Evolutionary conservation across 1,140 invertebrate species (phyloP), one percentile per base, ranked within the genome.

Genomic region (Lepeophtheirus salmonis): DNA sequence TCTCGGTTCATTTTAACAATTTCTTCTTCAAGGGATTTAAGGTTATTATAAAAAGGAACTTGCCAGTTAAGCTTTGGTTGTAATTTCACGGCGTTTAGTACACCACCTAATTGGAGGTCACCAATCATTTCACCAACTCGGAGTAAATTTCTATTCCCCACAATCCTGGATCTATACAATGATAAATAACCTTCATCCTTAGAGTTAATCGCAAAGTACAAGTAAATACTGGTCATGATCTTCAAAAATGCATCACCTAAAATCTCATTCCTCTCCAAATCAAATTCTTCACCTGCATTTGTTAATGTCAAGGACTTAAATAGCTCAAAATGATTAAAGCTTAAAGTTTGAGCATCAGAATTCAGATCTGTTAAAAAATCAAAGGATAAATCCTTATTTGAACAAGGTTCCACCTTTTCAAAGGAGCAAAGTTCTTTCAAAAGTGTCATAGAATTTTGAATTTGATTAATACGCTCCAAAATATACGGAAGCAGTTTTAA

Each of bases 261-360:
- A 16, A 61, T 50, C 24, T 61, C 59, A 17, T 50, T 6, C 25
- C 51, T 2, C 25, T 61, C 59, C 49, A 61, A 16, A 16, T 61
- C 24, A 16, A 61, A 56, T 2, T 21, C 25, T 17, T 61, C 59
- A 10, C 22, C 17, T 50, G 17, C 17, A 3, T 25, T 26, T 2
- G 13, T 54, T 18, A 55, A 41, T n/a, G 59, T 61, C 16, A 61
- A n/a, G 54, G 50, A 6, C 16, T 61, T 48, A 16, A 60, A 14
- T 23, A 60, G 18, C 6, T 60, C 3, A 16, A 60, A 17, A 2
- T 55, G 16, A 6, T 55, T 25, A 16, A 55, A 22, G 53, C 12
- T 12, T 3, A 16, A 21, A 55, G 30, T 10, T 21, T 16, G 4
- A 6, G 50, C 4, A 6, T 52, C 50, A 14, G 4, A 12, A 4